Percentiles rank a stretch among this genome's conserved stretches.
These are phyloP conservation scores for Sogatella furcifera DNA, from an alignment of 1,140 invertebrate species.

Conservation along the genomic window DNA sequence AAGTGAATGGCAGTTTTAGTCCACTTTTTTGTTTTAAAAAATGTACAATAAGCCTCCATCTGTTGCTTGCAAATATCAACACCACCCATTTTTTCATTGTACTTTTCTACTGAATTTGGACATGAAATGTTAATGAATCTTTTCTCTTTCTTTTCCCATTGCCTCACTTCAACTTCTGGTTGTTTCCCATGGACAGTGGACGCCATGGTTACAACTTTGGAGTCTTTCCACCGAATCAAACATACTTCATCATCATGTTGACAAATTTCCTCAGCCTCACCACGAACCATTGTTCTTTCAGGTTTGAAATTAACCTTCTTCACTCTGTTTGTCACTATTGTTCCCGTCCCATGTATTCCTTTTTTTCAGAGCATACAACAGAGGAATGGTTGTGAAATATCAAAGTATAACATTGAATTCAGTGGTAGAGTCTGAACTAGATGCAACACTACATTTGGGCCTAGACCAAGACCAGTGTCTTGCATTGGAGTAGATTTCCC, in stretches of 20 bases:
- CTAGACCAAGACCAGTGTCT: background rate
- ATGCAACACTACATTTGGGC: conserved; percentile 11
- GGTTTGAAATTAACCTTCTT: background rate
- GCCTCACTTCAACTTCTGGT: conserved; percentile 12
- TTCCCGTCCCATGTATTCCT: conserved; percentile 8
- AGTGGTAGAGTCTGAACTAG: conserved; percentile 18
- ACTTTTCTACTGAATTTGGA: conserved; percentile 23
- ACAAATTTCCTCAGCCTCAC: background rate
- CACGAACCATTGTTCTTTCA: background rate
- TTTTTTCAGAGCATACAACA: background rate
- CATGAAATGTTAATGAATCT: conserved; percentile 21
- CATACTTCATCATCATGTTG: conserved; percentile 8
- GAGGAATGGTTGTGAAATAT: conserved; percentile 19
- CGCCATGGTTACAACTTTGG: background rate
- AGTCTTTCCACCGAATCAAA: conserved; percentile 9
- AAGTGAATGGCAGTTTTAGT: conserved; percentile 26
- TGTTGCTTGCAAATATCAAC: conserved; percentile 26
- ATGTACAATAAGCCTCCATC: conserved; percentile 24
- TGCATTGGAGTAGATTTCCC: background rate
- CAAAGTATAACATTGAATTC: conserved; percentile 21
- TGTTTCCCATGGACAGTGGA: conserved; percentile 15
- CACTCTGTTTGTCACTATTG: conserved; percentile 6
- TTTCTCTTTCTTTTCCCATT: conserved; percentile 28
- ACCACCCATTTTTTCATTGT: conserved; percentile 30
- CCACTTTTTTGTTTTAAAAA: conserved; percentile 25